Conservation (phyloP, 2,888 invertebrate species). For the Hyles lineata region DNA sequence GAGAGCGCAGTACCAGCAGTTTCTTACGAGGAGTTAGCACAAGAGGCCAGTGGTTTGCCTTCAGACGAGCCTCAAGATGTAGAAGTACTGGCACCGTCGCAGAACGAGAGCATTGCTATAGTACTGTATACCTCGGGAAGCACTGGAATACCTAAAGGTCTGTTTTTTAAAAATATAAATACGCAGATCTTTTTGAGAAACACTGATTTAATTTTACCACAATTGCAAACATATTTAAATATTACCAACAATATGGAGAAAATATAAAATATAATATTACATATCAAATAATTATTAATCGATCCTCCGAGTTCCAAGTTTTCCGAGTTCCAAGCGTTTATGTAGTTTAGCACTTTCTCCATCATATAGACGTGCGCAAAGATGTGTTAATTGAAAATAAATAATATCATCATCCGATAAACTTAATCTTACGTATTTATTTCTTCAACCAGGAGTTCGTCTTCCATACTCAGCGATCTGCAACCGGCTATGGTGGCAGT, state of each 20-base stretch:
- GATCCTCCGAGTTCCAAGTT: too few relatives aligned
- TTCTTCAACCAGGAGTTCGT: conserved; percentile 87
- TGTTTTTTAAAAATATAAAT: neutral
- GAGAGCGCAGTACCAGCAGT: conserved; percentile 65
- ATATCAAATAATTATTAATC: too few relatives aligned
- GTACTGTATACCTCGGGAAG: conserved; percentile 95
- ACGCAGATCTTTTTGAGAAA: too few relatives aligned
- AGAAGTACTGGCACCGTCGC: conserved; percentile 70
- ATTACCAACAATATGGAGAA: too few relatives aligned
- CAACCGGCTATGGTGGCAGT: conserved; percentile 95
- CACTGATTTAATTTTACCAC: too few relatives aligned
- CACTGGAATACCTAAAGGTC: conserved; percentile 94
- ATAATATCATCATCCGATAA: too few relatives aligned
- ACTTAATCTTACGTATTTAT: neutral
- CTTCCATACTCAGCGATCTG: conserved; percentile 90
- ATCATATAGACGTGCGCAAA: neutral
- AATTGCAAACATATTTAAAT: too few relatives aligned
- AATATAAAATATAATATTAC: too few relatives aligned
- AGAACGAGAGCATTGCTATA: conserved; percentile 85
- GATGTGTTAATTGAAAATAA: too few relatives aligned
- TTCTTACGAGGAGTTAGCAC: conserved; percentile 80
- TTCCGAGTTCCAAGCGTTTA: too few relatives aligned
- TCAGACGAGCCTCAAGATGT: conserved; percentile 66
- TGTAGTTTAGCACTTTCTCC: too few relatives aligned
- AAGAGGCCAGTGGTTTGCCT: conserved; percentile 72